Evolutionary conservation across 2,797 vertebrate species (phyloP).

Genomic region (Austrolebias charrua): DNA sequence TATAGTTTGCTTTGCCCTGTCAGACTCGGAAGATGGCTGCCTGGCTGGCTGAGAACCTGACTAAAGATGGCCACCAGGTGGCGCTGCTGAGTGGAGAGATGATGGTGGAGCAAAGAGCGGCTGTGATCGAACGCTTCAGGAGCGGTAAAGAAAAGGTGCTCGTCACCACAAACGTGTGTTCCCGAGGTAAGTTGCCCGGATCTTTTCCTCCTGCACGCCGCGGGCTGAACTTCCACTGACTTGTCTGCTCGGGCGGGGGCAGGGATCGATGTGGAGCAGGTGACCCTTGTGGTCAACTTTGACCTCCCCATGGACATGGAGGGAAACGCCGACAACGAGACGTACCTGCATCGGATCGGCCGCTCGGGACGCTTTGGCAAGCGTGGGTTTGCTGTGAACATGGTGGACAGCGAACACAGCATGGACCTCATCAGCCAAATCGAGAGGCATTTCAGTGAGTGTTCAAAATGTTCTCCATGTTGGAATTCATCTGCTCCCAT

Average conservation of each 20-base stretch:
- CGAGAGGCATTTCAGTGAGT: slow-evolving; percentile 83
- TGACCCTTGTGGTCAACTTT: slow-evolving; percentile 95
- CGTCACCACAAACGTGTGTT: slow-evolving; percentile 94
- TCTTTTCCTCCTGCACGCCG: not conserved
- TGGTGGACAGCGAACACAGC: slow-evolving; percentile 90
- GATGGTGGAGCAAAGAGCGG: slow-evolving; percentile 91
- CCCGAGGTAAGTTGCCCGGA: slow-evolving; percentile 73
- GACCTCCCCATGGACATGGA: slow-evolving; percentile 91
- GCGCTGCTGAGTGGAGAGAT: slow-evolving; percentile 91
- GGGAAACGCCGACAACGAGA: slow-evolving; percentile 90
- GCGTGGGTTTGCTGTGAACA: slow-evolving; percentile 90
- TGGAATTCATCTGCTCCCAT: not conserved
- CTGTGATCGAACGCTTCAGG: slow-evolving; percentile 89
- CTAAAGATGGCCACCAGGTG: slow-evolving; percentile 89
- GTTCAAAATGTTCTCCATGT: not conserved
- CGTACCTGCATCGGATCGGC: slow-evolving; percentile 92
- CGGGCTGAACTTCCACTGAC: not conserved
- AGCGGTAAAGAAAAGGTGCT: slow-evolving; percentile 94
- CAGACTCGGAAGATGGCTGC: slow-evolving; percentile 87
- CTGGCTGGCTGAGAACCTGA: slow-evolving; percentile 84
- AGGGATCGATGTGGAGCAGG: slow-evolving; percentile 96
- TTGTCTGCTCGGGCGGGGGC: not conserved
- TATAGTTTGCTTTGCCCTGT: not conserved
- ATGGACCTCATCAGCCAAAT: slow-evolving; percentile 90
- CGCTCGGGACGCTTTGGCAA: slow-evolving; percentile 92